phyloP scores from a whole-genome alignment of 2,888 invertebrate species.

The Hypercompe scribonia region DNA sequence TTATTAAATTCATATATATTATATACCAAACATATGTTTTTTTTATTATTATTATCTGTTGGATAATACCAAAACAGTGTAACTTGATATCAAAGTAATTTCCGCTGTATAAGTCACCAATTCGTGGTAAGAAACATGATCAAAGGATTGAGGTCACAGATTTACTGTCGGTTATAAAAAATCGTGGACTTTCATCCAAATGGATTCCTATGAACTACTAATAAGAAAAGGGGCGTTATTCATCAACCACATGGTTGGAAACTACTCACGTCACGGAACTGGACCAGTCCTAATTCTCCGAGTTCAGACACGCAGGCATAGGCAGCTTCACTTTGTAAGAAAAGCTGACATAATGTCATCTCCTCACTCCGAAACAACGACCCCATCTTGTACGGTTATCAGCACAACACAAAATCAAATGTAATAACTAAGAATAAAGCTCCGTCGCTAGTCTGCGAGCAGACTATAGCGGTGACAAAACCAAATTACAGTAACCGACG shows the following conservation, averaged over 20 bases:
- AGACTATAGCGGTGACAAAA: conserved; percentile 81
- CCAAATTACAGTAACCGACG: conserved; percentile 66
- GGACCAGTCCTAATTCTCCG: conserved; percentile 98
- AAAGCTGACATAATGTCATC: conserved; percentile 99
- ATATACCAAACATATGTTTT: background rate
- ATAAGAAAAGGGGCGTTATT: conserved; percentile 46
- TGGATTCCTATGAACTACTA: background rate
- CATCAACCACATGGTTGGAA: conserved; percentile 38
- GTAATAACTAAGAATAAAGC: conserved; percentile 61
- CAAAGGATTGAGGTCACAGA: conserved; percentile 65
- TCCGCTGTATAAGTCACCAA: conserved; percentile 33
- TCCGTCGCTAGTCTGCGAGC: conserved; percentile 80
- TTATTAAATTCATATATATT: background rate
- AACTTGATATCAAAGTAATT: background rate
- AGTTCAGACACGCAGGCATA: conserved; percentile 99
- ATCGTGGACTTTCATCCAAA: background rate
- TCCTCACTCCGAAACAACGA: conserved; percentile 98
- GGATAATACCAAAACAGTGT: background rate
- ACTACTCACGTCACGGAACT: conserved; percentile 96
- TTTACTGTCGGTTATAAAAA: conserved; percentile 31
- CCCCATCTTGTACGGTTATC: conserved; percentile 88
- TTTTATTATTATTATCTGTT: background rate
- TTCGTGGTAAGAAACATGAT: conserved; percentile 50
- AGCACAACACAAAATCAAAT: conserved; percentile 66
- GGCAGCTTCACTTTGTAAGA: conserved; percentile 99